Base-by-base conservation (phyloP, 2,113 vertebrate species). In the Heterotis niloticus region DNA sequence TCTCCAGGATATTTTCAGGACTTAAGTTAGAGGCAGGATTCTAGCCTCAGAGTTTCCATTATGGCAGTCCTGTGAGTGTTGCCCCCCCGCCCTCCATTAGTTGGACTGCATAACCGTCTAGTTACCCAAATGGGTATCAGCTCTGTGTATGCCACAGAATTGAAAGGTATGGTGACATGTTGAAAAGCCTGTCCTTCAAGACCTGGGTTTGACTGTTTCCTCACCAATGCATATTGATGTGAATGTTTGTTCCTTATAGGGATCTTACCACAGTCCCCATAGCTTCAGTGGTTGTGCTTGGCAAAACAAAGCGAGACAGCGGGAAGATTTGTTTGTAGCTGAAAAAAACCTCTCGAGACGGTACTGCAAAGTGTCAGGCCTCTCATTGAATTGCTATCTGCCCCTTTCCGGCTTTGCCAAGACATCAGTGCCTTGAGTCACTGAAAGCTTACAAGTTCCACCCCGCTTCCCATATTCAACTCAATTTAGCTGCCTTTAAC, bases 301-400 rank as follows among this genome's bases (percentile, higher is more conserved):
- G 28, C 54, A 5, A 54, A 59, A 64, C 57, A 75, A 51, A 34
- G 26, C 28, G 18, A 64, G 74, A 44, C 74, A 75, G 74, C 74
- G 13, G 59, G 74, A 75, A 75, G 28, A 62, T 23, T 64, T 75
- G 17, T 75, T n/a, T 54, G 26, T 62, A 28, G 56, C 24, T 18
- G 59, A 34, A 29, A 56, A 24, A 56, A 73, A 24, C 44, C 70
- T 26, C 20, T 20, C 13, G 72, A 52, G 56, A 75, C 56, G 24
- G 23, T 75, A 60, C 26, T 1, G 73, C 24, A 5, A 24, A 34
- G 60, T 14, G 9, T 62, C 56, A 1, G 10, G 44, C 13, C 5
- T 7, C 54, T 62, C 28, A 59, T 4, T 13, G 59, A 75, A 5
- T 3, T 9, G 59, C 28, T 34, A 28, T 57, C 71, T 5, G n/a